Percentiles rank a stretch among this genome's conserved stretches.
phyloP scores from a whole-genome alignment of 2,113 vertebrate species.

The Phyllostomus hastatus region DNA sequence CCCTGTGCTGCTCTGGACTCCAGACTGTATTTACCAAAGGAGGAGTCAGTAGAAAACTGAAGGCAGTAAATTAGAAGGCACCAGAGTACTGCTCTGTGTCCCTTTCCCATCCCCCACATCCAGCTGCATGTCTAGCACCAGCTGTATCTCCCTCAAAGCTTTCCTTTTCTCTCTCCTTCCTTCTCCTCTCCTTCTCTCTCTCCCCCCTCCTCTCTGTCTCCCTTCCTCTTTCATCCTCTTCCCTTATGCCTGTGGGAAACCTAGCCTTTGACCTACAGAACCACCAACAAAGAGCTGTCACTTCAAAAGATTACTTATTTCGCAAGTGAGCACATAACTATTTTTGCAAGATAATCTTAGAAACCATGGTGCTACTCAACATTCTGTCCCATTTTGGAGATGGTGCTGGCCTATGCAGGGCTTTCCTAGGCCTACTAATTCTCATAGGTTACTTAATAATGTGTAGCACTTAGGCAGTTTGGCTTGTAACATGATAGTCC shows the following conservation, averaged over 20 bases:
- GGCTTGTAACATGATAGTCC: neutral
- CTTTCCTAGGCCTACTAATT: neutral
- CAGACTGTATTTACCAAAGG: neutral
- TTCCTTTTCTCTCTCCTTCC: neutral
- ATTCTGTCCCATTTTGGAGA: neutral
- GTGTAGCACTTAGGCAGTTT: neutral
- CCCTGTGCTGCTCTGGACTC: no score
- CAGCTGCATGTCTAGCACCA: neutral
- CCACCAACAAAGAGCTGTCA: neutral
- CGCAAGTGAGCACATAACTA: neutral
- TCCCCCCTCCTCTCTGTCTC: neutral
- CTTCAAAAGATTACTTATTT: neutral
- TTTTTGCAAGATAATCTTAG: neutral
- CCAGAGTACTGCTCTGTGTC: neutral
- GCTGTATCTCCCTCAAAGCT: neutral
- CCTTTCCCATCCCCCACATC: rapidly evolving
- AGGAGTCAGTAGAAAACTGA: neutral
- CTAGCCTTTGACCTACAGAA: neutral
- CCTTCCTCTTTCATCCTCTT: no score
- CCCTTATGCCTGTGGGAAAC: neutral
- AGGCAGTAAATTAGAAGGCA: neutral
- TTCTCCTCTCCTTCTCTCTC: neutral
- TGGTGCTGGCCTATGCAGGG: neutral
- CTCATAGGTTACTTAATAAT: neutral
- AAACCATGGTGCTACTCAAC: neutral